These are phyloP conservation scores for Zeus faber DNA, from an alignment of 2,113 vertebrate genomes.

Conservation along the genomic window DNA sequence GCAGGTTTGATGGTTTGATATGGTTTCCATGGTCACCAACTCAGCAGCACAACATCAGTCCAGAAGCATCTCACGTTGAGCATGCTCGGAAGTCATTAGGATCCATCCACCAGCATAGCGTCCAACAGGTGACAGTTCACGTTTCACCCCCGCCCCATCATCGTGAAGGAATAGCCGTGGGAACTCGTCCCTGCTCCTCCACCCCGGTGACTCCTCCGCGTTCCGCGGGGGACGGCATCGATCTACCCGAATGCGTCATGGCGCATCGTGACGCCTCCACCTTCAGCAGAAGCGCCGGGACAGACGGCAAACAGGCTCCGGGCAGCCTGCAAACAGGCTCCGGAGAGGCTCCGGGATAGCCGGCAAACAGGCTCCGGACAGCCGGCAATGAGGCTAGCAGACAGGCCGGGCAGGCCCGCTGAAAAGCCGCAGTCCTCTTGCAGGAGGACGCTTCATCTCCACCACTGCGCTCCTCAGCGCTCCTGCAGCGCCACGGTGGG, in stretches of 20 bases:
- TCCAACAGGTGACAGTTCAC: constrained; percentile 12
- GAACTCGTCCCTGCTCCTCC: too few species aligned
- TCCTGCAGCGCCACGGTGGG: constrained; percentile 83
- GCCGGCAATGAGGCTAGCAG: too few species aligned
- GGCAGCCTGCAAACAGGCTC: too few species aligned
- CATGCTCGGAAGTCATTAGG: neutral
- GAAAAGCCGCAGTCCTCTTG: too few species aligned
- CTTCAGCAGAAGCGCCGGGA: constrained; percentile 8
- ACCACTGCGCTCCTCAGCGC: constrained; percentile 67
- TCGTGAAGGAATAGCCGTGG: too few species aligned
- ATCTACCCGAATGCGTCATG: constrained; percentile 3
- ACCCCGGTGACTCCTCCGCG: constrained; percentile 4
- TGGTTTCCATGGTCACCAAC: too few species aligned
- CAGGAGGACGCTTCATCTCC: neutral
- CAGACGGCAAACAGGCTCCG: neutral
- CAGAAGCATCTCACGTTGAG: neutral
- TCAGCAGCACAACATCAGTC: neutral
- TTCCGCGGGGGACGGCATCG: constrained; percentile 16
- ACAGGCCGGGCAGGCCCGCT: too few species aligned
- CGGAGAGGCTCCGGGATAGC: too few species aligned
- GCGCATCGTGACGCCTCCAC: constrained; percentile 6
- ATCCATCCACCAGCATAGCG: too few species aligned
- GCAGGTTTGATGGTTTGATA: too few species aligned
- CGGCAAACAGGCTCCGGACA: too few species aligned
- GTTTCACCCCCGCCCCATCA: constrained; percentile 17